Conservation (phyloP, 1,140 invertebrate species). For the Tenebrio molitor region DNA sequence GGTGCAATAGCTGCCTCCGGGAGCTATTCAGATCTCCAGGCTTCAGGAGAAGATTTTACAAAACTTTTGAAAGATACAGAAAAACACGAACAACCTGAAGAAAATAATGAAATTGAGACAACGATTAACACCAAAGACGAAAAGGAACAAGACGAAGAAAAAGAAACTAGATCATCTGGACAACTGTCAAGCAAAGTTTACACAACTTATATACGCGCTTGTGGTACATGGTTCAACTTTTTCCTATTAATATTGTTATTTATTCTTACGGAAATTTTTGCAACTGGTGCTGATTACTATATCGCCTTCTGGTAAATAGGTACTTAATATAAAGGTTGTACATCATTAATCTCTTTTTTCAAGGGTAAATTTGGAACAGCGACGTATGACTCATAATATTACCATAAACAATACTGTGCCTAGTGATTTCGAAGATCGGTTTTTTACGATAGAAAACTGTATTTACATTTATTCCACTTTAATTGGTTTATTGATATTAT, state of each 20-base stretch:
- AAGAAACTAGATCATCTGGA: constrained; percentile 63
- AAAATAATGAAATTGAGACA: constrained; percentile 38
- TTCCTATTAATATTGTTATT: constrained; percentile 69
- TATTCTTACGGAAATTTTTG: constrained; percentile 72
- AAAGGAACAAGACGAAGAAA: constrained; percentile 32
- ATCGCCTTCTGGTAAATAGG: constrained; percentile 76
- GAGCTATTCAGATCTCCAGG: constrained; percentile 73
- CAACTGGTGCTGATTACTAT: constrained; percentile 76
- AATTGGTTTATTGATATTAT: constrained; percentile 66
- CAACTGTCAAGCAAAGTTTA: constrained; percentile 72
- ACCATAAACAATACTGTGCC: not conserved
- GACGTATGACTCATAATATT: not conserved
- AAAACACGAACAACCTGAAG: constrained; percentile 65
- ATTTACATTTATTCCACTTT: constrained; percentile 67
- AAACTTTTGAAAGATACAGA: constrained; percentile 62
- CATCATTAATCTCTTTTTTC: constrained; percentile 9
- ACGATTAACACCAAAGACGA: constrained; percentile 56
- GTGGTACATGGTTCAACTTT: constrained; percentile 68
- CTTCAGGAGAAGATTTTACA: constrained; percentile 54
- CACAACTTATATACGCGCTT: constrained; percentile 72
- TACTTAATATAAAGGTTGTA: constrained; percentile 61
- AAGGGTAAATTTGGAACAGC: constrained; percentile 51
- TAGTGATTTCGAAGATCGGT: not conserved
- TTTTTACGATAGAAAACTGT: constrained; percentile 28
- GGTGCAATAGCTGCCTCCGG: constrained; percentile 73